These are phyloP conservation scores for Colistium nudipinnis DNA, from an alignment of 2,113 vertebrate species.

Conservation along the genomic window DNA sequence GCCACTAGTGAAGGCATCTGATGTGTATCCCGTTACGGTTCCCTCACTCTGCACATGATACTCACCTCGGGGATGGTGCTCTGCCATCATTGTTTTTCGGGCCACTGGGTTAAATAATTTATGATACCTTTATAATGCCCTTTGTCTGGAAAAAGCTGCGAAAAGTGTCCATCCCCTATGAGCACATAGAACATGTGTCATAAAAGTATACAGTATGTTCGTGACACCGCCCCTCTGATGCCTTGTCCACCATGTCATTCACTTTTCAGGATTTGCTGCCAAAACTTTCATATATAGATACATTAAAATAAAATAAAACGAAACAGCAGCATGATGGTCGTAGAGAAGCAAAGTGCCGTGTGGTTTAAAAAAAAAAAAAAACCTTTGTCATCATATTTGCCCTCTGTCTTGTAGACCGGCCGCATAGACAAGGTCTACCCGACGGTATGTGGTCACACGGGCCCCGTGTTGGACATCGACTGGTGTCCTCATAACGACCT, in stretches of 20 bases:
- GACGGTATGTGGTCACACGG: slow-evolving; percentile 96
- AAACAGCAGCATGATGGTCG: background rate
- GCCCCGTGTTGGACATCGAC: slow-evolving; percentile 95
- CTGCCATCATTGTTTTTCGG: slow-evolving; percentile 12
- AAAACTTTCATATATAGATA: too few species aligned
- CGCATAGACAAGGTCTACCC: slow-evolving; percentile 88
- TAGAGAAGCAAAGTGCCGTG: background rate
- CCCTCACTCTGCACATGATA: slow-evolving; percentile 35
- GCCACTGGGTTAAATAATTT: slow-evolving; percentile 29
- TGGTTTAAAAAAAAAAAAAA: too few species aligned
- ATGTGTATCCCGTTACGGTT: slow-evolving; percentile 25
- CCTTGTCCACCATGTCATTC: too few species aligned
- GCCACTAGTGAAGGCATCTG: slow-evolving; percentile 25
- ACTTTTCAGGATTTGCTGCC: too few species aligned
- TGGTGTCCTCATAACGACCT: slow-evolving; percentile 98
- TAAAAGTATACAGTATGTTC: too few species aligned
- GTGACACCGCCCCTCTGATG: too few species aligned
- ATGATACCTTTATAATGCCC: background rate
- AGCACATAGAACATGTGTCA: too few species aligned
- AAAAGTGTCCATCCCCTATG: too few species aligned
- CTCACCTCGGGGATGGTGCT: background rate
- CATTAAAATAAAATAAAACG: too few species aligned
- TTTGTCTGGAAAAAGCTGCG: too few species aligned
- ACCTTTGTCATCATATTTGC: too few species aligned
- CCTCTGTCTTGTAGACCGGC: slow-evolving; percentile 62